These are phyloP conservation scores for Darevskia mixta DNA, from an alignment of 2,797 vertebrate genomes.

Conservation along the genomic window DNA sequence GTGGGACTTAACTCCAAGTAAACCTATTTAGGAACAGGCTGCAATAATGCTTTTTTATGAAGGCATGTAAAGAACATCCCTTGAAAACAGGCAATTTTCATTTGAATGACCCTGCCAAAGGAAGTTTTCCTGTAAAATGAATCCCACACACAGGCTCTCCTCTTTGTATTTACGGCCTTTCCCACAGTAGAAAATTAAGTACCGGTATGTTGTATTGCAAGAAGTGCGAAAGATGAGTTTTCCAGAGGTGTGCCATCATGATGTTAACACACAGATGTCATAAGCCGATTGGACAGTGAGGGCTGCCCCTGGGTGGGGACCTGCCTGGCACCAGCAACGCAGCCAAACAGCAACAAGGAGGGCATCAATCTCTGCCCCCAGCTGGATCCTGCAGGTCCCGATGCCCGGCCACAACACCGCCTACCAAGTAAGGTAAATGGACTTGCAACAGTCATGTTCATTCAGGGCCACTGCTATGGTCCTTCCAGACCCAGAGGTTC, in stretches of 20 bases:
- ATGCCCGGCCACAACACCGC: too few relatives aligned
- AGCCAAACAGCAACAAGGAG: too few relatives aligned
- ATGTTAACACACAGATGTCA: background rate
- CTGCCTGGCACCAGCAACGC: too few relatives aligned
- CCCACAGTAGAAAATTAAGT: background rate
- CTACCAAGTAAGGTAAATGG: too few relatives aligned
- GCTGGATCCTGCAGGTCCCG: too few relatives aligned
- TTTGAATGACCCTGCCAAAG: background rate
- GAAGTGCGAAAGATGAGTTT: background rate
- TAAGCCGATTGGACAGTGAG: too few relatives aligned
- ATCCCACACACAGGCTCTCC: background rate
- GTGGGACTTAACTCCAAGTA: background rate
- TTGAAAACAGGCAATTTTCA: background rate
- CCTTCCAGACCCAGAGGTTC: too few relatives aligned
- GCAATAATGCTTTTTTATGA: background rate
- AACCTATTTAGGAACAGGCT: background rate
- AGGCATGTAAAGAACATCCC: background rate
- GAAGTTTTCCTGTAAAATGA: background rate
- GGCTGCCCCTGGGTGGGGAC: too few relatives aligned
- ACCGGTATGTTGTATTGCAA: background rate
- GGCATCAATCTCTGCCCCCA: too few relatives aligned
- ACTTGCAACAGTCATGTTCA: background rate
- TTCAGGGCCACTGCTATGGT: background rate
- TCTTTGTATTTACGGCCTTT: background rate
- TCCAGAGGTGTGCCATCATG: background rate